Base-by-base conservation (phyloP, 2,888 invertebrate genomes). In the Trichogramma dendrolimi region DNA sequence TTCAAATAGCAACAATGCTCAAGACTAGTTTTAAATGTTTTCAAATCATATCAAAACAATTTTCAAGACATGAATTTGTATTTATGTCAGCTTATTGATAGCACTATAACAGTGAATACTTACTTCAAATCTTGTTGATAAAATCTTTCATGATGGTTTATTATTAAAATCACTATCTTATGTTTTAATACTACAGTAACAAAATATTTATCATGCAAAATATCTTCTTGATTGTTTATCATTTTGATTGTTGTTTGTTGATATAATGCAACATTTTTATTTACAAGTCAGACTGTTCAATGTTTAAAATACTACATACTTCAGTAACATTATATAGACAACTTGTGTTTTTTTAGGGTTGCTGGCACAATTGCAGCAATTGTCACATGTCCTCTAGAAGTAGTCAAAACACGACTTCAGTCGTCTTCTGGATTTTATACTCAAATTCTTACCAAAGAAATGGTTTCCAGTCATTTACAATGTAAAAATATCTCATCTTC, bases 321-420 rank as follows among this genome's bases (percentile, higher is more conserved):
- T 27, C 27, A 27, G 8, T 48, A n/a, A 50, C 39, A 46, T 54
- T 47, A 53, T 44, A 53, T 58, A 5, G n/a, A 57, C 48, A 49
- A 48, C 48, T 27, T 48, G 46, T 48, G 46, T 56, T 47, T 53
- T 71, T 63, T 65, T 63, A 97, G 97, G 78, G 87, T 93, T 80
- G 98, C 96, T 67, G 98, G 98, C 67, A 98, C 97, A 58, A 91
- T 93, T 53, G 97, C 97, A 58, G 97, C 97, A 14, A 93, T 98
- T 69, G 89, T 95, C 68, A 98, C 98, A 75, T 97, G 97, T 81
- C 98, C 98, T 8, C 82, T 98, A 72, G 98, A 98, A 83, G 97
- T 98, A 69, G 95, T 98, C 52, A 98, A 98, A 82, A 97, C 97
- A 8, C 87, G 98, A 41, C 85, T 96, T 69, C 98, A 98, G 80